Base-by-base conservation (phyloP, 2,888 invertebrate species). In the Orthosia incerta region DNA sequence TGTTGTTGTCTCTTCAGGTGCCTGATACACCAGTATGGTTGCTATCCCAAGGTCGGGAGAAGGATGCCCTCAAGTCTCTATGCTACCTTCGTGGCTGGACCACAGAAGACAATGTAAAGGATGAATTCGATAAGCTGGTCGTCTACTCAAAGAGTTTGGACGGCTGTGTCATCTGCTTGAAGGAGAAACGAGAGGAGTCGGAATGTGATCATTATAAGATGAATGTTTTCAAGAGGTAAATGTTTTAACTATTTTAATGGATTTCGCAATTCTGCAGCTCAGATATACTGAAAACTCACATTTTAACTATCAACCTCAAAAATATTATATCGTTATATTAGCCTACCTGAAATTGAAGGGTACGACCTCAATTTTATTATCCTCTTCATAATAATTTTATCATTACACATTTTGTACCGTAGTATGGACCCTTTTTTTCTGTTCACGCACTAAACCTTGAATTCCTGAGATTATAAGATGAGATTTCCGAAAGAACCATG, bases 21-120 rank as follows among this genome's bases (percentile, higher is more conserved):
- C 97, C 97, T 13, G 97, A 97, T 88, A 96, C 97, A 0, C 97
- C 97, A 45, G 93, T 97, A 23, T 97, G 97, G 97, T 89, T 97
- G 4, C 81, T 97, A 66, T 94, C 96, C 0, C 94, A 94, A 84
- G 95, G 96, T 3, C 91, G 95, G 57, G 93, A 95, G 50, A 94
- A 96, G 45, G 97, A 97, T 12, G 97, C 97, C 0, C 85, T 96
- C 9, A 94, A 94, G 77, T 95, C 97, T 0, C 89, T 97, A 0
- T 94, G 96, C 80, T 96, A 96, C 91, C 93, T 97, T 5, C 94
- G 97, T 2, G 97, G 97, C 0, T 97, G 97, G 97, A 96, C 96
- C 0, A 88, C 93, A 0, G 90, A 93, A 3, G 94, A 95, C 4
- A 93, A 94, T 39, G 96, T 97, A 2, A 91, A 91, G 18, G 93